Conservation (phyloP, 2,888 invertebrate species). For the Melangyna quadrimaculata region DNA sequence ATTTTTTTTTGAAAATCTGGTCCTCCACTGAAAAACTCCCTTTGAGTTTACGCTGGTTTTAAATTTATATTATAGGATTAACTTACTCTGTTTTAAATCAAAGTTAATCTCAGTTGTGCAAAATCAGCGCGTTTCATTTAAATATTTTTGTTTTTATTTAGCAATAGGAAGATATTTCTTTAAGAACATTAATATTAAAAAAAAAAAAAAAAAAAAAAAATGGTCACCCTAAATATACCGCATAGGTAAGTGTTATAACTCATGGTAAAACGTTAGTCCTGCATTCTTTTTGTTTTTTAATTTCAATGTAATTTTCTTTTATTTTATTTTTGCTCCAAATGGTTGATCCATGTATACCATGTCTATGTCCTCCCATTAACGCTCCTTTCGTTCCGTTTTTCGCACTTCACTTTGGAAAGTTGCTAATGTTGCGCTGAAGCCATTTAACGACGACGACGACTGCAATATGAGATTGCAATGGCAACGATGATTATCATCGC, state of each 20-base stretch:
- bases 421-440: constrained; percentile 46
- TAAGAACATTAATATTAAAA: too few species aligned
- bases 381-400: constrained; percentile 50
- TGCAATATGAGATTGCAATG: constrained; percentile 6
- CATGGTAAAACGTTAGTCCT: constrained; percentile 4
- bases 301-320: constrained; percentile 1
- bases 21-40: too few species aligned
- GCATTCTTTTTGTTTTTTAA: constrained; percentile 15
- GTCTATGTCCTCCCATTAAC: constrained; percentile 45
- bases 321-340: constrained; percentile 1
- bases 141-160: too few species aligned
- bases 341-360: constrained; percentile 30
- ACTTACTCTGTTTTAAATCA: too few species aligned
- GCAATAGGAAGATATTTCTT: too few species aligned
- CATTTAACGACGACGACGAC: constrained; percentile 8
- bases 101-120: too few species aligned
- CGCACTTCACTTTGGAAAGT: constrained; percentile 58
- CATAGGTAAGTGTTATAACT: constrained; percentile 34
- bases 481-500: constrained; percentile 20
- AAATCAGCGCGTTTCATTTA: too few species aligned
- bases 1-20: too few species aligned
- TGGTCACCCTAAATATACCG: neutral
- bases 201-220: too few species aligned
- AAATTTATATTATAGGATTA: too few species aligned
- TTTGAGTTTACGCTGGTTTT: too few species aligned